Base-by-base conservation (phyloP, 2,888 invertebrate genomes). In the Hydrotaea cyrtoneurina region DNA sequence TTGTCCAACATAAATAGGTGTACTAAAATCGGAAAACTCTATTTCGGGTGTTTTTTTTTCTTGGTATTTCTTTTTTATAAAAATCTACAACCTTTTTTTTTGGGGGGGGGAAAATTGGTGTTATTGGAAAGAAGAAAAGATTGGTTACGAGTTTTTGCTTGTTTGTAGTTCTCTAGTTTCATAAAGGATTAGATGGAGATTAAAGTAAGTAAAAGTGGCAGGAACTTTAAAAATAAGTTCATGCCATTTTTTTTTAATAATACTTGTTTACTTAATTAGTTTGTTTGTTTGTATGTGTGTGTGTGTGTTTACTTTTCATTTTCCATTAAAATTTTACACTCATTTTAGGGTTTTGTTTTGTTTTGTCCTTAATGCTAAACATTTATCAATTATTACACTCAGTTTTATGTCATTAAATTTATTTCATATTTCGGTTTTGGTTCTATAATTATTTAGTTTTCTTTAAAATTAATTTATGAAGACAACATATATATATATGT, bases 121-220 rank as follows among this genome's bases (percentile, higher is more conserved):
- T 78, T 85, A 55, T 69, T 64, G 75, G 62, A 85, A 85, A 80
- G 76, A 88, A 88, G 88, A 88, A 89, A 88, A 74, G 64, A 59
- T 53, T 62, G 74, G 21, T 36, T 78, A 26, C 57, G 53, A n/a
- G 57, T 74, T 43, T 71, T 39, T 43, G 87, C 84, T 86, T 85
- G 82, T 86, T 82, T 80, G 81, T 79, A 87, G 85, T 81, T 82
- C 82, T 79, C 50, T 73, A 23, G 21, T 57, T 71, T 46, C 50
- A 74, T 81, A 80, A 82, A 78, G 83, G 84, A 86, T 86, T 86
- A 71, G 80, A 87, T 71, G 72, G 21, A 77, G 13, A 39, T 66
- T 73, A 73, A 83, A 77, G 79, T 80, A 84, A 78, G 66, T 69
- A 43, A 64, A 76, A 73, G 23, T 62, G 36, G 15, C 4, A 64